Percentiles rank a stretch among this genome's conserved stretches.
phyloP scores from a whole-genome alignment of 2,113 vertebrate genomes.

The Corythoichthys intestinalis region DNA sequence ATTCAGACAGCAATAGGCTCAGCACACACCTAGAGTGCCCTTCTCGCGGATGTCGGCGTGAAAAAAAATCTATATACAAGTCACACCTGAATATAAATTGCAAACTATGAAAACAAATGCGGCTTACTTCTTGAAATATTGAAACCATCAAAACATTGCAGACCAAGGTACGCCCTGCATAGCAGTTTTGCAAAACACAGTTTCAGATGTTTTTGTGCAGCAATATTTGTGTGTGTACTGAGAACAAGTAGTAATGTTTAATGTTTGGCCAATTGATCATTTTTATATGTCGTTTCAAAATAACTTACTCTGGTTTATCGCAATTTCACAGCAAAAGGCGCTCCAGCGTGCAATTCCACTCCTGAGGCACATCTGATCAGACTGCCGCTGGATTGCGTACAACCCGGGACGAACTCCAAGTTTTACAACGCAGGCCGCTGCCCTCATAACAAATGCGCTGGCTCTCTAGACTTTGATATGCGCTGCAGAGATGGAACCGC shows the following conservation, averaged over 20 bases:
- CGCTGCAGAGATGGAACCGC: constrained; percentile 70
- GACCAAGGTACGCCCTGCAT: neutral
- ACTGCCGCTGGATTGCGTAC: constrained; percentile 82
- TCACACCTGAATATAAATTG: too few relatives aligned
- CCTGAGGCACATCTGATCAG: constrained; percentile 81
- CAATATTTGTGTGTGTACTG: neutral
- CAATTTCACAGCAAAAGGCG: constrained; percentile 73
- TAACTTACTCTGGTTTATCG: constrained; percentile 11
- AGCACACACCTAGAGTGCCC: too few relatives aligned
- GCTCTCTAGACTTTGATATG: constrained; percentile 59
- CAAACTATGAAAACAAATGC: too few relatives aligned
- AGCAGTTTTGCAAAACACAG: neutral
- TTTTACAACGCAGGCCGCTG: constrained; percentile 87
- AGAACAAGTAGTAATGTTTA: constrained; percentile 6
- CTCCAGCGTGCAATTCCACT: constrained; percentile 73
- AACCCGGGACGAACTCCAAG: constrained; percentile 67
- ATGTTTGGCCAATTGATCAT: neutral
- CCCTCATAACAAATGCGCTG: constrained; percentile 74
- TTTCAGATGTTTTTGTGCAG: neutral
- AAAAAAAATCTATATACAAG: too few relatives aligned
- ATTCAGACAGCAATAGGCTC: too few relatives aligned
- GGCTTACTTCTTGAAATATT: neutral
- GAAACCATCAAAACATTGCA: neutral
- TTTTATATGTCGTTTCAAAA: neutral
- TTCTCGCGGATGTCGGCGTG: too few relatives aligned